A percentile compares a stretch with the other conserved stretches of the same genome.
Evolutionary conservation across 2,797 vertebrate species (phyloP).

Genomic region (Trachops cirrhosus): DNA sequence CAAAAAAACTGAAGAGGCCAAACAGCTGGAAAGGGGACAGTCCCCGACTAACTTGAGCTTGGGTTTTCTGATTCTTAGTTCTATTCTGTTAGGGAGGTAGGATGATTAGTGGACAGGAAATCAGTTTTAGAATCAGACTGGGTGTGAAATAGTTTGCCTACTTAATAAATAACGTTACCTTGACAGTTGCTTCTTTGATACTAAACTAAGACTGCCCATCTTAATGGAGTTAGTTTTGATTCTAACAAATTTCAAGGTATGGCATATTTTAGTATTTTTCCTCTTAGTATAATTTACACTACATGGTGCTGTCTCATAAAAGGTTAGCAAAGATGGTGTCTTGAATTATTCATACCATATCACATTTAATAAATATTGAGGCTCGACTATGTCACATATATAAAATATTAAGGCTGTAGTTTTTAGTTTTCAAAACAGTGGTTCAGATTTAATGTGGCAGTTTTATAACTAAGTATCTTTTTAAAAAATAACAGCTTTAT

Average conservation of each 20-base stretch:
- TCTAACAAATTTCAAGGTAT: not conserved
- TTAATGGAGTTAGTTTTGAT: not conserved
- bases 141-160: not conserved
- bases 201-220: not conserved
- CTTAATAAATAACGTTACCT: not conserved
- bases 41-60: not conserved
- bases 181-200: not conserved
- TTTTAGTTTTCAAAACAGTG: conserved; percentile 27
- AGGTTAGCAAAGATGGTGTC: not conserved
- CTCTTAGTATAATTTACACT: not conserved
- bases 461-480: conserved; percentile 12
- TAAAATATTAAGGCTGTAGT: conserved; percentile 1
- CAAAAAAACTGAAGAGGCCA: not conserved
- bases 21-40: not conserved
- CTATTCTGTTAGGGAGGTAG: not conserved
- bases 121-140: not conserved
- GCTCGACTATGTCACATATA: not conserved
- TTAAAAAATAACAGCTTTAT: not conserved
- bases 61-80: conserved; percentile 1
- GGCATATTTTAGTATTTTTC: not conserved
- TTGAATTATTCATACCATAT: not conserved
- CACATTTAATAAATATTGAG: not conserved
- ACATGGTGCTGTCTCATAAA: not conserved
- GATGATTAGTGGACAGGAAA: not conserved
- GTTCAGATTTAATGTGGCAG: not conserved